phyloP scores from a whole-genome alignment of 2,888 invertebrate species.

The Platypus cylindrus region DNA sequence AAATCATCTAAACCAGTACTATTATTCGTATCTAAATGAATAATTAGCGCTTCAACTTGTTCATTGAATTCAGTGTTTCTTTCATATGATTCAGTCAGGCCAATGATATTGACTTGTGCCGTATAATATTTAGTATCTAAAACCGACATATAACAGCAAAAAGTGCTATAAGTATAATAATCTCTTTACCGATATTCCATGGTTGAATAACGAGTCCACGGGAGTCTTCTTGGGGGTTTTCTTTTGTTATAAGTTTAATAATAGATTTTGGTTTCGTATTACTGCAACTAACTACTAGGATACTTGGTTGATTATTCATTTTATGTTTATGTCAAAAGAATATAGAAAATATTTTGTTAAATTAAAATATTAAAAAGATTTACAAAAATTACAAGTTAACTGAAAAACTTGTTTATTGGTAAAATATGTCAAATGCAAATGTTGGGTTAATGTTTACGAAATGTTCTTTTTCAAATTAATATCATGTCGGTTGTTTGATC shows the following conservation, averaged over 20 bases:
- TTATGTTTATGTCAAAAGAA: too few relatives aligned
- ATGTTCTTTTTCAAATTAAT: too few relatives aligned
- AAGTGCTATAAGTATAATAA: too few relatives aligned
- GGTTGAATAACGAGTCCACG: slow-evolving; percentile 26
- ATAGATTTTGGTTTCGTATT: slow-evolving; percentile 32
- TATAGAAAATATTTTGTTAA: too few relatives aligned
- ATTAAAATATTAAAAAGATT: too few relatives aligned
- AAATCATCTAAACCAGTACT: slow-evolving; percentile 34
- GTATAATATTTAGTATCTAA: slow-evolving; percentile 58
- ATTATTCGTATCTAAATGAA: slow-evolving; percentile 47
- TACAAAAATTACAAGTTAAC: too few relatives aligned
- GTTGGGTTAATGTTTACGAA: too few relatives aligned
- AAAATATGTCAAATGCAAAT: too few relatives aligned
- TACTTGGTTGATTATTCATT: slow-evolving; percentile 26
- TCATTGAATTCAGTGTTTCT: slow-evolving; percentile 37
- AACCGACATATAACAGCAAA: too few relatives aligned
- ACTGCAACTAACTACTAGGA: slow-evolving; percentile 32
- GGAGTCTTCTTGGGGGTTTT: slow-evolving; percentile 19
- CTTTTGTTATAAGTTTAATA: slow-evolving; percentile 32
- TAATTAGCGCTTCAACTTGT: slow-evolving; percentile 47
- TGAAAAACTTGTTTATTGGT: too few relatives aligned
- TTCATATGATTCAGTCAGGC: slow-evolving; percentile 36
- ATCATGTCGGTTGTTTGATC: too few relatives aligned
- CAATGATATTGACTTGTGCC: slow-evolving; percentile 45
- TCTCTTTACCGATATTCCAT: slow-evolving; percentile 42